Evolutionary conservation across 2,797 vertebrate genomes (phyloP).

Genomic region (Pangasius larnaudii): DNA sequence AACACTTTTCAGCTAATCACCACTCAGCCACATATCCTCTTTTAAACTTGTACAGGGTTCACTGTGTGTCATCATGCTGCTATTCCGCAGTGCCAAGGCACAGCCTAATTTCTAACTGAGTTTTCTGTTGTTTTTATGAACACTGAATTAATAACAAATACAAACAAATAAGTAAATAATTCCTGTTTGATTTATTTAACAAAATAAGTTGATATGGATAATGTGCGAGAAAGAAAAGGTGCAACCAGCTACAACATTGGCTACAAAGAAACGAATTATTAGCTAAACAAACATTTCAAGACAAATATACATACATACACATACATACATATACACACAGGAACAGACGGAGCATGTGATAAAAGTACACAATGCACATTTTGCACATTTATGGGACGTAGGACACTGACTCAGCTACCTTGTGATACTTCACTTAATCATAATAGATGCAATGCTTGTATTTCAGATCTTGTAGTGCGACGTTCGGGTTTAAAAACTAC

Average conservation of each 20-base stretch:
- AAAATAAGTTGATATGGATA: not conserved
- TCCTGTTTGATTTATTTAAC: not conserved
- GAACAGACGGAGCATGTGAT: not conserved
- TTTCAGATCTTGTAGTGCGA: not conserved
- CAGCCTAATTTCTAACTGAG: not conserved
- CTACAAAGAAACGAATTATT: not conserved
- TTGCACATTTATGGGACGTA: not conserved
- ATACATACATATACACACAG: not conserved
- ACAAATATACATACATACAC: not conserved
- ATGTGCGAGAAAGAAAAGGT: not conserved
- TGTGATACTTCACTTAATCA: no score
- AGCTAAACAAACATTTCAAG: not conserved
- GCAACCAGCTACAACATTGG: not conserved
- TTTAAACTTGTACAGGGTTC: not conserved
- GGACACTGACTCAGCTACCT: not conserved
- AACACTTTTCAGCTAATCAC: constrained; percentile 39
- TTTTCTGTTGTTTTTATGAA: not conserved
- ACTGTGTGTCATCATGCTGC: not conserved
- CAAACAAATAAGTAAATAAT: not conserved
- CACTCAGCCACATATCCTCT: not conserved
- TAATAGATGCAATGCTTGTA: not conserved
- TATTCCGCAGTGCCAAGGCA: not conserved
- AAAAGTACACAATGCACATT: not conserved
- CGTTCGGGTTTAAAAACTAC: constrained; percentile 64
- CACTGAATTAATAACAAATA: not conserved